Evolutionary conservation across 2,888 invertebrate genomes (phyloP).

Genomic region (Harmothoe impar): DNA sequence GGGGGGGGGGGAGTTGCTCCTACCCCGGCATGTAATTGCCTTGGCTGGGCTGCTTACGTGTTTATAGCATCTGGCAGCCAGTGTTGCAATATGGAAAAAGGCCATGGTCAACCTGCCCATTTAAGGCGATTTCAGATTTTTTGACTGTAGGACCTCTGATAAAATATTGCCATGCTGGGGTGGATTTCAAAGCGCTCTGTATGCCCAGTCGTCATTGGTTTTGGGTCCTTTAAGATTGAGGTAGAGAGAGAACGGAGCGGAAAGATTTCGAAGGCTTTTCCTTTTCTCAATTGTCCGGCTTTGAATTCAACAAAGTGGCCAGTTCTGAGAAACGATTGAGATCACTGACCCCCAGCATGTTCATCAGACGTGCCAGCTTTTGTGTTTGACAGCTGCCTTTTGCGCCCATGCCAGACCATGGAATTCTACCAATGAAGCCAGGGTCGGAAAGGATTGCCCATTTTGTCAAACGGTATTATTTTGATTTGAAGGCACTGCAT

Average conservation of each 20-base stretch:
- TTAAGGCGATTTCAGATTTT: constrained; percentile 2
- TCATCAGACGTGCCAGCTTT: too few relatives aligned
- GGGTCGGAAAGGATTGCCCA: too few relatives aligned
- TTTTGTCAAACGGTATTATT: too few relatives aligned
- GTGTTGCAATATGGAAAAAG: background rate
- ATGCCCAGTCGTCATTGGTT: background rate
- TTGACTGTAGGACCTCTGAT: background rate
- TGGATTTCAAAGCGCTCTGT: background rate
- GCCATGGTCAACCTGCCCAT: background rate
- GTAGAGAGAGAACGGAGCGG: background rate
- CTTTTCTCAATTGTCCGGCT: too few relatives aligned
- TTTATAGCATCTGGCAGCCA: constrained; percentile 18
- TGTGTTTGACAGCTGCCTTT: too few relatives aligned
- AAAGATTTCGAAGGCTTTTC: too few relatives aligned
- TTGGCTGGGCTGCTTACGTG: background rate
- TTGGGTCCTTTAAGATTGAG: background rate
- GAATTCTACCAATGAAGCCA: too few relatives aligned
- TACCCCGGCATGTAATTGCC: constrained; percentile 11
- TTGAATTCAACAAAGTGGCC: too few relatives aligned
- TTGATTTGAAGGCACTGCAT: too few relatives aligned
- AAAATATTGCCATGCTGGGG: background rate
- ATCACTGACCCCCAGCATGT: too few relatives aligned
- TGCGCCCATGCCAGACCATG: too few relatives aligned
- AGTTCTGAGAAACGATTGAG: too few relatives aligned
- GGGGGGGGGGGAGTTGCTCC: background rate